A percentile compares a stretch with the other conserved stretches of the same genome.
phyloP scores from a whole-genome alignment of 2,888 invertebrate genomes.

The Pelosia muscerda region DNA sequence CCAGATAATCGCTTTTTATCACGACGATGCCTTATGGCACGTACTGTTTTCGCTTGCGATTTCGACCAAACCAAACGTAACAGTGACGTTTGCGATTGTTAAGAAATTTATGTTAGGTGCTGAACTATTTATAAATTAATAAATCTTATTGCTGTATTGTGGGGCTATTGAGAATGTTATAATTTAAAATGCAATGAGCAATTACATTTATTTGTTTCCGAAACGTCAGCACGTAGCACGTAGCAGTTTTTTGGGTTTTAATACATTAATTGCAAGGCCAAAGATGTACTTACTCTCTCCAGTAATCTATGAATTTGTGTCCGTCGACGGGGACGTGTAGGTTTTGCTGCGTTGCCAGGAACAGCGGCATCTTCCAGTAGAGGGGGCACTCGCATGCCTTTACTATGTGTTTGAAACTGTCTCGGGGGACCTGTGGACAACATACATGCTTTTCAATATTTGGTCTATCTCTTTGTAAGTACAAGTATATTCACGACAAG shows the following conservation, averaged over 20 bases:
- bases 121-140: too few species aligned
- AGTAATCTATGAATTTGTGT: slow-evolving; percentile 94
- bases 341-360: slow-evolving; percentile 93
- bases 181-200: too few species aligned
- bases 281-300: slow-evolving; percentile 93
- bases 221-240: too few species aligned
- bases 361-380: slow-evolving; percentile 99
- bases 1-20: not conserved
- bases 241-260: too few species aligned
- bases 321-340: slow-evolving; percentile 91
- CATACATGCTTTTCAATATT: slow-evolving; percentile 4
- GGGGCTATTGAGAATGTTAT: too few species aligned
- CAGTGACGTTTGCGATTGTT: too few species aligned
- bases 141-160: too few species aligned
- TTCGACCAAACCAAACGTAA: not conserved
- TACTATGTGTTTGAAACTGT: slow-evolving; percentile 89
- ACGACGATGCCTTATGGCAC: not conserved
- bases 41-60: not conserved
- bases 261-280: too few species aligned
- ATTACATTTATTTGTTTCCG: too few species aligned
- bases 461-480: not conserved
- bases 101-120: not conserved
- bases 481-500: too few species aligned
- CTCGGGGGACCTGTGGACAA: slow-evolving; percentile 83
- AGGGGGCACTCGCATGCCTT: slow-evolving; percentile 96